Percentiles rank a stretch among this genome's conserved stretches.
These are phyloP conservation scores for Euthynnus affinis DNA, from an alignment of 2,797 vertebrate species.

Conservation along the genomic window DNA sequence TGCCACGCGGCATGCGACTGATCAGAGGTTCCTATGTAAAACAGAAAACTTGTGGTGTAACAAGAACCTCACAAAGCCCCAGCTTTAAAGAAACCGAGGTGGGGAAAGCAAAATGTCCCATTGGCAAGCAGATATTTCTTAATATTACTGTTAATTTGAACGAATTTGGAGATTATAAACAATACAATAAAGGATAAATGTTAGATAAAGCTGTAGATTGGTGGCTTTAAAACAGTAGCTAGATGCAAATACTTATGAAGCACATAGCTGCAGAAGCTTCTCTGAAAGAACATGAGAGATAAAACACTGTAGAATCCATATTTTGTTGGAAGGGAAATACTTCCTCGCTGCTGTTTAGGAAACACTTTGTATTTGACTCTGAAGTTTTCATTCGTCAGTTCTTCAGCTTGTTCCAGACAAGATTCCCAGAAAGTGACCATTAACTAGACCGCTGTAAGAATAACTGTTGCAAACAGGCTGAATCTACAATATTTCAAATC, in stretches of 20 bases:
- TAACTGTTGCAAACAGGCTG: conserved; percentile 46
- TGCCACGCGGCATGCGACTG: conserved; percentile 4
- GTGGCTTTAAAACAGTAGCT: not conserved
- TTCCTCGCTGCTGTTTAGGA: conserved; percentile 28
- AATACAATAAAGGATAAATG: not conserved
- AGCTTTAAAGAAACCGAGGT: not conserved
- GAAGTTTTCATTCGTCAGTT: conserved; percentile 29
- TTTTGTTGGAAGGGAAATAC: conserved; percentile 6
- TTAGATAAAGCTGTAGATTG: not conserved
- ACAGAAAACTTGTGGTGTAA: conserved; percentile 24
- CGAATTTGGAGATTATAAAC: not conserved
- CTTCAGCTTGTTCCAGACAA: conserved; percentile 1
- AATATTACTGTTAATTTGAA: not conserved
- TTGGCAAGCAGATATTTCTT: not conserved
- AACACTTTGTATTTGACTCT: conserved; percentile 28
- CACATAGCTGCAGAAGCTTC: not conserved
- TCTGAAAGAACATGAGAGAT: not conserved
- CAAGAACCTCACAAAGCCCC: conserved; percentile 14
- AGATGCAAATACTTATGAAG: not conserved
- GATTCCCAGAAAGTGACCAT: conserved; percentile 15
- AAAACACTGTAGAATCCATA: conserved; percentile 2
- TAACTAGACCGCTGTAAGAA: conserved; percentile 33
- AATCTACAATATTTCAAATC: conserved; percentile 53
- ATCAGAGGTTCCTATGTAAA: conserved; percentile 57
- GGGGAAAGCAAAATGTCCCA: not conserved